Evolutionary conservation across 2,888 invertebrate genomes (phyloP).

Genomic region (Agrochola lota): DNA sequence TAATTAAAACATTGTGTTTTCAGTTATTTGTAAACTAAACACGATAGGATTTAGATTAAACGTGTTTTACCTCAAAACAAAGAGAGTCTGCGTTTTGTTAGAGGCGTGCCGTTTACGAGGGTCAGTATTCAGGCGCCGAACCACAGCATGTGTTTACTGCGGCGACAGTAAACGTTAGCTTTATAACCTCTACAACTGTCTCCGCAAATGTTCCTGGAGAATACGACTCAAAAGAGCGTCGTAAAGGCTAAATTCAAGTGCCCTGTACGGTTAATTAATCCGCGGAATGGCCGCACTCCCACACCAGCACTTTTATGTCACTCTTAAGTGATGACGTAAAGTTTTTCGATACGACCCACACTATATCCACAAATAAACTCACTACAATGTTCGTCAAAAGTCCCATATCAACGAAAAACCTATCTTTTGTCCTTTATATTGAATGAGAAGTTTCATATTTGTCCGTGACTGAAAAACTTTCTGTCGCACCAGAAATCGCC

Average conservation of each 20-base stretch:
- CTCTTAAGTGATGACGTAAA: constrained; percentile 59
- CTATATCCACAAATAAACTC: constrained; percentile 67
- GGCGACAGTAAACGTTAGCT: constrained; percentile 76
- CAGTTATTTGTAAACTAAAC: constrained; percentile 15
- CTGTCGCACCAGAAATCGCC: constrained; percentile 64
- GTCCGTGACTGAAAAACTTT: constrained; percentile 68
- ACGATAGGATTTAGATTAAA: constrained; percentile 37
- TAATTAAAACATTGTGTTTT: constrained; percentile 28
- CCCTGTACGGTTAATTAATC: constrained; percentile 81
- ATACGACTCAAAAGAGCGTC: constrained; percentile 74
- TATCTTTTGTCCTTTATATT: constrained; percentile 70
- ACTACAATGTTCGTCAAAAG: constrained; percentile 64
- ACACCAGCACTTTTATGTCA: constrained; percentile 32
- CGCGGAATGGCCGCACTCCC: constrained; percentile 63
- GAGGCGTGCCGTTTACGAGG: constrained; percentile 81
- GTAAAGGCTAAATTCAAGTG: constrained; percentile 81
- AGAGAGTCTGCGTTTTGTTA: constrained; percentile 57
- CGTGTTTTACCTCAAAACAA: constrained; percentile 46
- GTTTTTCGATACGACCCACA: constrained; percentile 68
- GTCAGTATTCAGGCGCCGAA: constrained; percentile 71
- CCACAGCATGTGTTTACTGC: constrained; percentile 82
- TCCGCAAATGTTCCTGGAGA: constrained; percentile 71
- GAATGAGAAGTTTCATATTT: constrained; percentile 71
- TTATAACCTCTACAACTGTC: constrained; percentile 79
- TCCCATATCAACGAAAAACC: constrained; percentile 57